Evolutionary conservation across 2,888 invertebrate genomes (phyloP).

Genomic region (Sylvicola cinctus): DNA sequence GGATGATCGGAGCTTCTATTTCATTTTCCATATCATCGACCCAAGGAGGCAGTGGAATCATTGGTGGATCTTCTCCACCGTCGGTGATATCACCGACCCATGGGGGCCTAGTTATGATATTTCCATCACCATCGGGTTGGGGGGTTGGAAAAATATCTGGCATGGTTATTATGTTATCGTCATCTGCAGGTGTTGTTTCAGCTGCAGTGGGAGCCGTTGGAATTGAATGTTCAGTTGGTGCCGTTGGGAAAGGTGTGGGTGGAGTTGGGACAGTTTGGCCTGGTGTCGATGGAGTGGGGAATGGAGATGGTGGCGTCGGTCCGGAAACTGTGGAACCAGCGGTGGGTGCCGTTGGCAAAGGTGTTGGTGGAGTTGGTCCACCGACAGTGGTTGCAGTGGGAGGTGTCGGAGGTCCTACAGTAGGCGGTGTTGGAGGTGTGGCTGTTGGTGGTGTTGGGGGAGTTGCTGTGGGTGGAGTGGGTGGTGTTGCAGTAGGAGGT

Average conservation of each 20-base stretch:
- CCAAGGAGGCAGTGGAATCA: background rate
- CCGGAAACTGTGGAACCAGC: background rate
- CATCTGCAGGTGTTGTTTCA: background rate
- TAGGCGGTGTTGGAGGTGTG: background rate
- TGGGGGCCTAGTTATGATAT: too few species aligned
- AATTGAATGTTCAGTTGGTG: background rate
- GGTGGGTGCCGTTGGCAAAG: background rate
- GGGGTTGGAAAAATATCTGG: too few species aligned
- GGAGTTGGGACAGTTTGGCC: background rate
- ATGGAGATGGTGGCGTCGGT: background rate
- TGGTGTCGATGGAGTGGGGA: background rate
- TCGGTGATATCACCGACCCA: background rate
- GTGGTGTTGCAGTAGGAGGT: background rate
- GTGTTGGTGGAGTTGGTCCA: slow-evolving; percentile 1
- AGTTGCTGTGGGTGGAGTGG: background rate
- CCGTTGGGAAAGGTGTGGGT: background rate
- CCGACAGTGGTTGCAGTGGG: background rate
- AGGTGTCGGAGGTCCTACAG: slow-evolving; percentile 1
- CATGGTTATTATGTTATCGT: background rate
- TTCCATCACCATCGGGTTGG: too few species aligned
- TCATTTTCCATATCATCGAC: background rate
- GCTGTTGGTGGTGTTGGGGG: slow-evolving; percentile 2
- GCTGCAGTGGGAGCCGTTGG: background rate
- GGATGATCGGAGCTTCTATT: background rate
- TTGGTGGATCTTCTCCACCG: background rate